phyloP scores from a whole-genome alignment of 2,797 vertebrate species.

The Bucorvus abyssinicus region DNA sequence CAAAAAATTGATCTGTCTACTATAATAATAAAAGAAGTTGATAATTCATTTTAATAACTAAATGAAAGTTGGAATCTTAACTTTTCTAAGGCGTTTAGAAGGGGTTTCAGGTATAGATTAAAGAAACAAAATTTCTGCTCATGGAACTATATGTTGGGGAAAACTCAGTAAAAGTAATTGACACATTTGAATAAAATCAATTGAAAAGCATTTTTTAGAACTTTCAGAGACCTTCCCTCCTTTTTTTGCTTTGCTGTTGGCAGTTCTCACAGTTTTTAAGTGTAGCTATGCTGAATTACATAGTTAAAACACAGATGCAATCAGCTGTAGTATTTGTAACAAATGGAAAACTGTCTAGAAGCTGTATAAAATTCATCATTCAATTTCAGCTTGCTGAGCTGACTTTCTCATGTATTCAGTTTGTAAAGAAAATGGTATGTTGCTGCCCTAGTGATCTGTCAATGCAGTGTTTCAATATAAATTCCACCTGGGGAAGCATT shows the following conservation, averaged over 20 bases:
- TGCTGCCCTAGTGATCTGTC: not conserved
- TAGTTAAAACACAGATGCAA: not conserved
- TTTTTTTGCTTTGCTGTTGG: not conserved
- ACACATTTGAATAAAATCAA: not conserved
- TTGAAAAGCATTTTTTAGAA: not conserved
- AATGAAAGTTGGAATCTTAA: not conserved
- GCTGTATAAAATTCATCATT: not conserved
- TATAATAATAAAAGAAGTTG: not conserved
- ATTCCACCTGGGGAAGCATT: not conserved
- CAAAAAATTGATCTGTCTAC: fast-evolving
- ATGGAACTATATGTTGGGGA: not conserved
- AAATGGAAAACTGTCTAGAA: not conserved
- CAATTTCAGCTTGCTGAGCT: not conserved
- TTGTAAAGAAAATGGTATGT: not conserved
- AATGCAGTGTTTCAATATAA: not conserved
- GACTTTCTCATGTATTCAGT: not conserved
- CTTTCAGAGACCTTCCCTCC: not conserved
- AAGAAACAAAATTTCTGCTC: not conserved
- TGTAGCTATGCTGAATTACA: not conserved
- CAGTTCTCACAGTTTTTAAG: not conserved
- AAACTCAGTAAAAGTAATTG: not conserved
- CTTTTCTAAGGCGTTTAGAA: not conserved
- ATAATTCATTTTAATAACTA: not conserved
- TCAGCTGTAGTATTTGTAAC: not conserved
- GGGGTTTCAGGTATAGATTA: not conserved